phyloP scores from a whole-genome alignment of 2,797 vertebrate genomes.

The Neopelma chrysocephalum region DNA sequence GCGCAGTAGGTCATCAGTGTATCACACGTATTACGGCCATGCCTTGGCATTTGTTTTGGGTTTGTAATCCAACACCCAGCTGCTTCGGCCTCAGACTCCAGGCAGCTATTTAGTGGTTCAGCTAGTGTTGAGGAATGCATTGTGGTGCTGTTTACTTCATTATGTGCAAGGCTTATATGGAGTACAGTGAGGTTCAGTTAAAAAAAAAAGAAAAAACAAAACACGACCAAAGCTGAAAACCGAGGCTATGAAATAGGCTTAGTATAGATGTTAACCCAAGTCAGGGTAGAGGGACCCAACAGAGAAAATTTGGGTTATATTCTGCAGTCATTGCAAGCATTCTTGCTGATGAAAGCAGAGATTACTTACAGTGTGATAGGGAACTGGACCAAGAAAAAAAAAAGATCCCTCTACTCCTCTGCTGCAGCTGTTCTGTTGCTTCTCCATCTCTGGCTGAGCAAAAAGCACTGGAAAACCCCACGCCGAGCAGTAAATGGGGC shows the following conservation, averaged over 20 bases:
- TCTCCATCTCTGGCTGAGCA: constrained; percentile 24
- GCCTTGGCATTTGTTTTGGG: constrained; percentile 57
- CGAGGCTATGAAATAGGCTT: neutral
- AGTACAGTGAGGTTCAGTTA: neutral
- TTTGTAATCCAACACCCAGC: constrained; percentile 70
- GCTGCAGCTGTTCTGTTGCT: constrained; percentile 59
- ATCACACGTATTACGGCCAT: constrained; percentile 35
- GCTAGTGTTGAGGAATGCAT: constrained; percentile 57
- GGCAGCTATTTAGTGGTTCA: constrained; percentile 57
- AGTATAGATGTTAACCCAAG: neutral
- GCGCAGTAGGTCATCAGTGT: constrained; percentile 43
- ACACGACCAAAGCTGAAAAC: neutral
- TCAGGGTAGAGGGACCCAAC: neutral
- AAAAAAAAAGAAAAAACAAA: neutral
- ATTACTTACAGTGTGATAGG: constrained; percentile 40
- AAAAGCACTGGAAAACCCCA: neutral
- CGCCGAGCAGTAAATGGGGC: neutral
- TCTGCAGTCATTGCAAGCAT: neutral
- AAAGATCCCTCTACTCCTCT: neutral
- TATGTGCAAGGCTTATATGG: neutral
- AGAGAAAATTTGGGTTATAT: neutral
- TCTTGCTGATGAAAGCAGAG: constrained; percentile 50
- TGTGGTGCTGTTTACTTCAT: constrained; percentile 53
- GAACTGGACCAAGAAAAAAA: constrained; percentile 25
- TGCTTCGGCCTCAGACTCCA: constrained; percentile 50